A percentile compares a stretch with the other conserved stretches of the same genome.
Conservation (phyloP, 2,113 vertebrate species). For the Pungitius pungitius region DNA sequence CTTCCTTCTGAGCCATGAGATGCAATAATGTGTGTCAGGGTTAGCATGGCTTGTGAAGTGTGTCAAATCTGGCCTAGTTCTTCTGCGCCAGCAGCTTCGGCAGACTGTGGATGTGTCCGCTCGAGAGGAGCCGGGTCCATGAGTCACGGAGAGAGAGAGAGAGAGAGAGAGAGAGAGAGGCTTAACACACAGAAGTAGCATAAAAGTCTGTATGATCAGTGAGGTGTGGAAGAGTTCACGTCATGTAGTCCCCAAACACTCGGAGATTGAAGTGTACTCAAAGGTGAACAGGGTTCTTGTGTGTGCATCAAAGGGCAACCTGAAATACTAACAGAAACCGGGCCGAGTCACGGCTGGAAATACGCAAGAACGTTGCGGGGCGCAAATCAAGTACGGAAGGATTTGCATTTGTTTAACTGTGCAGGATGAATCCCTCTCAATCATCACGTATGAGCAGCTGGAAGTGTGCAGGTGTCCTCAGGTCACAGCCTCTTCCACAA, state of each 20-base stretch:
- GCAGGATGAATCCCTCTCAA: neutral
- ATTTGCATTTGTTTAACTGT: neutral
- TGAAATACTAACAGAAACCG: neutral
- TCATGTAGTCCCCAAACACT: neutral
- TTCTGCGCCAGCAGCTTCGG: conserved; percentile 73
- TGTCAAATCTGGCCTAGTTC: conserved; percentile 83
- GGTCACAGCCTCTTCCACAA: neutral
- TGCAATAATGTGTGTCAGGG: conserved; percentile 62
- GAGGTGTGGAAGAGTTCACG: no score
- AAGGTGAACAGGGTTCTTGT: neutral
- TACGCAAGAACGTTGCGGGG: neutral
- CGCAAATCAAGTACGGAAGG: neutral
- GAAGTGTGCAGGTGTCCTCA: neutral
- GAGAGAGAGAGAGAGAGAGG: conserved; percentile 43
- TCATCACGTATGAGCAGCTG: neutral
- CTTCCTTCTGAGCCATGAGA: conserved; percentile 33
- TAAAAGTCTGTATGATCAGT: conserved; percentile 6
- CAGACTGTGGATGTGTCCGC: conserved; percentile 66
- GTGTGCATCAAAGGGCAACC: neutral
- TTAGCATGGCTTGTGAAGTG: conserved; percentile 74
- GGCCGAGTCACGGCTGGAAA: neutral
- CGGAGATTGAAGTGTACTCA: neutral
- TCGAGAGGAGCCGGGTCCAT: conserved; percentile 65
- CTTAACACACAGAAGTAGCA: conserved; percentile 24
- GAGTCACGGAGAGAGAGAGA: conserved; percentile 64